Evolutionary conservation across 2,113 vertebrate species (phyloP).

Genomic region (Stomatorhinus ivindoensis): DNA sequence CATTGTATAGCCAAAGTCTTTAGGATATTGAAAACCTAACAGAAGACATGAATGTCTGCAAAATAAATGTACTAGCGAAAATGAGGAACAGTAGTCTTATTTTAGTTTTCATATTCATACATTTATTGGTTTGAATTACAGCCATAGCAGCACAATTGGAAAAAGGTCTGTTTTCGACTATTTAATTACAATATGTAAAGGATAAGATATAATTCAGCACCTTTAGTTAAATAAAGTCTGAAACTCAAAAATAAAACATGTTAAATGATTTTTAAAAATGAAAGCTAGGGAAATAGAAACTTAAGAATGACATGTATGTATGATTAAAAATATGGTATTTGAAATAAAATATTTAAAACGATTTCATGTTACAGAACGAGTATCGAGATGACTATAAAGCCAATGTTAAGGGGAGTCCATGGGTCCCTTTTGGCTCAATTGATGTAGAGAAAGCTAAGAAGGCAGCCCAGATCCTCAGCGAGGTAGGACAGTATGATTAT

Average conservation of each 20-base stretch:
- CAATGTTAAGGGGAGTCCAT: slow-evolving; percentile 72
- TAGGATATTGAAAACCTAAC: neutral
- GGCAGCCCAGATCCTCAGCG: slow-evolving; percentile 71
- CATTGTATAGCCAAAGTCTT: neutral
- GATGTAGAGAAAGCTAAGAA: slow-evolving; percentile 76
- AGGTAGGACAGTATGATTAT: slow-evolving; percentile 54
- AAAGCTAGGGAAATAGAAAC: neutral
- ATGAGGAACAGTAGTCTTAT: neutral
- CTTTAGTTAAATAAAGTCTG: neutral
- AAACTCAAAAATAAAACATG: neutral
- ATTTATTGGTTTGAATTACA: neutral
- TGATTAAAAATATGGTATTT: neutral
- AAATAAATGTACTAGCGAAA: neutral
- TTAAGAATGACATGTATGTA: neutral
- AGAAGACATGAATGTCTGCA: neutral
- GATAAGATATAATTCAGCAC: neutral
- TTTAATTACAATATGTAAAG: neutral
- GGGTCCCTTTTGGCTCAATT: slow-evolving; percentile 75
- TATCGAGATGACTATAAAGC: slow-evolving; percentile 81
- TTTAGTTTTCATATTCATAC: neutral
- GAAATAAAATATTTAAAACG: neutral
- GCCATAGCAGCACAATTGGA: neutral
- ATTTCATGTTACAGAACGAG: slow-evolving; percentile 59
- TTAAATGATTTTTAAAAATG: neutral
- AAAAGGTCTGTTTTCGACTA: neutral